Conservation (phyloP, 2,797 vertebrate genomes). For the Ambastaia sidthimunki region DNA sequence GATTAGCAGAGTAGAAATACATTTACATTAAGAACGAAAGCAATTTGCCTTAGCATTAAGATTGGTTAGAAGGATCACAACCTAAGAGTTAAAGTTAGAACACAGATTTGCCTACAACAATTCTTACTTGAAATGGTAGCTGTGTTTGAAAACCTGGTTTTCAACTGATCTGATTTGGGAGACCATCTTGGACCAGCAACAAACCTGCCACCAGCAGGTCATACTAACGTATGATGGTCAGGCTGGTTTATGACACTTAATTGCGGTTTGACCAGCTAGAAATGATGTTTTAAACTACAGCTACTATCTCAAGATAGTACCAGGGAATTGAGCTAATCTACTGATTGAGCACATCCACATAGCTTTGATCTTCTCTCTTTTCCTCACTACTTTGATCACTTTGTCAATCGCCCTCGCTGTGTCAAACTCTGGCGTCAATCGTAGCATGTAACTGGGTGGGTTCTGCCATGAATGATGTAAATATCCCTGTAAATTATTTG, state of each 20-base stretch:
- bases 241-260: no score
- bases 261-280: no score
- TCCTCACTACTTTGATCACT: constrained; percentile 22
- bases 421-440: constrained; percentile 26
- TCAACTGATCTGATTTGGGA: no score
- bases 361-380: constrained; percentile 23
- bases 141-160: no score
- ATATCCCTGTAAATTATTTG: constrained; percentile 71
- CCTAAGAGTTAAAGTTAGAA: background rate
- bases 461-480: constrained; percentile 66
- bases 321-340: background rate
- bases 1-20: constrained; percentile 16
- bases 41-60: background rate
- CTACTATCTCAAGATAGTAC: no score
- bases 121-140: no score
- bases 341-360: constrained; percentile 3
- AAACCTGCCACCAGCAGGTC: no score
- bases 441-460: constrained; percentile 40
- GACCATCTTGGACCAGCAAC: no score
- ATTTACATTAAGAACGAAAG: constrained; percentile 7
- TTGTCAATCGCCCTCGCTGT: constrained; percentile 10
- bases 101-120: background rate
- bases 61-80: constrained; percentile 11
- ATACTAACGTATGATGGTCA: no score
- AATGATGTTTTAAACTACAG: no score